Percentiles rank a stretch among this genome's conserved stretches.
Conservation (phyloP, 1,140 invertebrate species). For the Magallana angulata region DNA sequence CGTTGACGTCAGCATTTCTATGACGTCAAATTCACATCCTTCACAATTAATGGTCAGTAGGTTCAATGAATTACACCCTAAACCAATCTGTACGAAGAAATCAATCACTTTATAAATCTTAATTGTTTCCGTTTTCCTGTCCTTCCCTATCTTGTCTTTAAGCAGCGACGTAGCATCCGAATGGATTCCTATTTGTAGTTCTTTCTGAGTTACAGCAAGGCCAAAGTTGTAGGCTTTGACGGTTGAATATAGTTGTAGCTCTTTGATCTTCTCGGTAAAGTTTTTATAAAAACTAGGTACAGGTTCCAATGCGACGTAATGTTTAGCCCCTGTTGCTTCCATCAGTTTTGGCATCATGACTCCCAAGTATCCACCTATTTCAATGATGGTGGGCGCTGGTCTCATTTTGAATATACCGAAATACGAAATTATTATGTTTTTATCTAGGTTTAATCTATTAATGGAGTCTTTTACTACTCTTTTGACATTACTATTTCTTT, state of each 20-base stretch:
- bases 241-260: neutral
- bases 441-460: neutral
- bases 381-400: neutral
- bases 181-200: neutral
- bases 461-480: neutral
- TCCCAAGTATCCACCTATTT: neutral
- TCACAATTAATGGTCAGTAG: constrained; percentile 52
- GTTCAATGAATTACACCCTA: constrained; percentile 33
- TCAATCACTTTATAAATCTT: neutral
- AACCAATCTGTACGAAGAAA: constrained; percentile 2
- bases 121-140: neutral
- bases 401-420: neutral
- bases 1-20: constrained; percentile 39
- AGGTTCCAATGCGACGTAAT: neutral
- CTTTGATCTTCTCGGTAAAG: neutral
- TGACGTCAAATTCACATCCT: constrained; percentile 50
- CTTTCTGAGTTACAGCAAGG: neutral
- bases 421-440: neutral
- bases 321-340: neutral
- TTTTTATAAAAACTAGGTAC: neutral
- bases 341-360: neutral
- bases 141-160: neutral
- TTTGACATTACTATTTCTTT: neutral
- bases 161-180: neutral
- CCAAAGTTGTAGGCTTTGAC: neutral